phyloP scores from a whole-genome alignment of 2,888 invertebrate genomes.

The Lycia hirtaria region DNA sequence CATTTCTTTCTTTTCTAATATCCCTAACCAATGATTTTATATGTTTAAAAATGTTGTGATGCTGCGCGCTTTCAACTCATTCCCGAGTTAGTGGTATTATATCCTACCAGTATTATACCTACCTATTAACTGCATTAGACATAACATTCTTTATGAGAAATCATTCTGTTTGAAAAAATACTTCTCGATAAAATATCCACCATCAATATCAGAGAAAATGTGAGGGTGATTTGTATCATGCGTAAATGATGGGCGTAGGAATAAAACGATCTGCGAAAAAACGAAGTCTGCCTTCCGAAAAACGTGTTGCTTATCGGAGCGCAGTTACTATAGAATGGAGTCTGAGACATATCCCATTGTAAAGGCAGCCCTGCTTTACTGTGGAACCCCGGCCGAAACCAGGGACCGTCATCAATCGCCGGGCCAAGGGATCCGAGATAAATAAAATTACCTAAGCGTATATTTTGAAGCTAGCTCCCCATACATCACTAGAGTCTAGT shows the following conservation, averaged over 20 bases:
- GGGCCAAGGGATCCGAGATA: conserved; percentile 52
- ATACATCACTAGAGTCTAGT: conserved; percentile 46
- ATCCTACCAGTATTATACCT: too few relatives aligned
- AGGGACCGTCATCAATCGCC: conserved; percentile 62
- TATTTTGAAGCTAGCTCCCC: conserved; percentile 50
- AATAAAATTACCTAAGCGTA: conserved; percentile 57
- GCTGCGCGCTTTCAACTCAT: too few relatives aligned
- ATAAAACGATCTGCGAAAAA: conserved; percentile 8
- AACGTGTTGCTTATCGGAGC: conserved; percentile 13
- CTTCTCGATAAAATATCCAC: background rate
- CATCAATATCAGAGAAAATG: background rate
- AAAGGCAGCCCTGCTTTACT: conserved; percentile 18
- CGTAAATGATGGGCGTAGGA: conserved; percentile 1
- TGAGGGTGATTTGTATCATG: background rate
- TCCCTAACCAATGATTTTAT: too few relatives aligned
- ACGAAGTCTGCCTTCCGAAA: background rate
- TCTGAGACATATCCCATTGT: conserved; percentile 15
- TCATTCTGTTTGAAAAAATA: conserved; percentile 1
- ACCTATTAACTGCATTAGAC: too few relatives aligned
- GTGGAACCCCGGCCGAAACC: conserved; percentile 39
- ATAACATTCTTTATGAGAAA: too few relatives aligned
- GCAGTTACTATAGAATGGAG: background rate
- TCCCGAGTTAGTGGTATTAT: too few relatives aligned
- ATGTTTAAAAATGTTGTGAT: too few relatives aligned
- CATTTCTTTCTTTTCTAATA: too few relatives aligned